A percentile compares a stretch with the other conserved stretches of the same genome.
These are phyloP conservation scores for Chrosomus eos DNA, from an alignment of 2,797 vertebrate genomes.

Conservation along the genomic window DNA sequence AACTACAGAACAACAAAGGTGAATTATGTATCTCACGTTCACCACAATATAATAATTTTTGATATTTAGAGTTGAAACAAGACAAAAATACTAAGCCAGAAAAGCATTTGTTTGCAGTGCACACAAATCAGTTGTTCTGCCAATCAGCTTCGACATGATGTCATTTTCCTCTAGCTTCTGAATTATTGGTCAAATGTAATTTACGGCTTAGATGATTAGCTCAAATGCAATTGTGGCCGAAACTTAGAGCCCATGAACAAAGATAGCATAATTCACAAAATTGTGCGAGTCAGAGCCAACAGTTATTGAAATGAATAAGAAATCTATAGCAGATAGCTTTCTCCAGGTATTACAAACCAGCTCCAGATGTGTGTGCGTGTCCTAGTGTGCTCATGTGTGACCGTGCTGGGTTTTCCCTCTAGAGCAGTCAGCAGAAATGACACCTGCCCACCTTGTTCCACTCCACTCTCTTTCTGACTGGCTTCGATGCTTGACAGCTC, in stretches of 20 bases:
- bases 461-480: constrained; percentile 22
- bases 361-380: not conserved
- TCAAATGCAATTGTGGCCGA: not conserved
- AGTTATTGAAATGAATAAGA: not conserved
- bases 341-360: not conserved
- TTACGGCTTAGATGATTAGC: not conserved
- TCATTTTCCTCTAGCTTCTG: not conserved
- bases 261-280: not conserved
- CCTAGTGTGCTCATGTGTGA: not conserved
- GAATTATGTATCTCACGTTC: no score
- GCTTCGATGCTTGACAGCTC: constrained; percentile 36
- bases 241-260: not conserved
- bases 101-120: no score
- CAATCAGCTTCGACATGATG: not conserved
- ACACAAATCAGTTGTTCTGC: not conserved
- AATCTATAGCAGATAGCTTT: not conserved
- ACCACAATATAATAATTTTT: no score
- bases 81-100: no score
- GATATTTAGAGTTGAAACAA: no score
- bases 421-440: constrained; percentile 22
- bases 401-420: not conserved
- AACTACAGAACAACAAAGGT: no score
- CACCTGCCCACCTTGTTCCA: constrained; percentile 39
- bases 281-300: not conserved
- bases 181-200: not conserved